phyloP scores from a whole-genome alignment of 2,888 invertebrate genomes.

The Xanthorhoe designata region DNA sequence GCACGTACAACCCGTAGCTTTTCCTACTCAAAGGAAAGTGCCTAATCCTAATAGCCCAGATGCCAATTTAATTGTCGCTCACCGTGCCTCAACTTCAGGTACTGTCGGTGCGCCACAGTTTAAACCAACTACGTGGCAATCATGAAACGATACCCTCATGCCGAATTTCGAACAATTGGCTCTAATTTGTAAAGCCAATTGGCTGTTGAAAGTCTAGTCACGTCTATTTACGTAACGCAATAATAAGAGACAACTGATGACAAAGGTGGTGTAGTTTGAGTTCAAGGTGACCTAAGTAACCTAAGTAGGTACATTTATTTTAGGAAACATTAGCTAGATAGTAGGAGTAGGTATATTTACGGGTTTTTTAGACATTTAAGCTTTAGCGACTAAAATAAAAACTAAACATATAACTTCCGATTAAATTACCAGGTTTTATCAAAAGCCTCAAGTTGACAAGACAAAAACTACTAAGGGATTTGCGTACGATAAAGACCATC shows the following conservation, averaged over 20 bases:
- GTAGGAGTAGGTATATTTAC: too few relatives aligned
- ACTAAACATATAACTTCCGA: too few relatives aligned
- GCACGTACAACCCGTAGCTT: background rate
- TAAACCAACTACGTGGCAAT: background rate
- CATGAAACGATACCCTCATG: background rate
- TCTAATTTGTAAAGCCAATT: background rate
- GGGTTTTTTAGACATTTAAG: too few relatives aligned
- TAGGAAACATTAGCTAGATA: too few relatives aligned
- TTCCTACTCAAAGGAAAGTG: background rate
- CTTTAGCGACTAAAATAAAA: too few relatives aligned
- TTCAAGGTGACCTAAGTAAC: too few relatives aligned
- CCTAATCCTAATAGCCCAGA: background rate
- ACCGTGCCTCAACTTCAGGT: background rate
- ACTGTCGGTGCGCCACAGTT: background rate
- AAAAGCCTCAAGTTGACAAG: too few relatives aligned
- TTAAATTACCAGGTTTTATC: too few relatives aligned
- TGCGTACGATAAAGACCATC: too few relatives aligned
- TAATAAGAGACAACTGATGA: conserved; percentile 2
- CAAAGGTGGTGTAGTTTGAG: background rate
- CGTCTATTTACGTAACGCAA: background rate
- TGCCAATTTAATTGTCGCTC: background rate
- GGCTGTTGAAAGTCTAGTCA: conserved; percentile 8
- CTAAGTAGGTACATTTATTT: too few relatives aligned
- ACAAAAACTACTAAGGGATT: too few relatives aligned
- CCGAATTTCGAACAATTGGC: background rate